phyloP scores from a whole-genome alignment of 2,797 vertebrate genomes.

The Falco columbarius region DNA sequence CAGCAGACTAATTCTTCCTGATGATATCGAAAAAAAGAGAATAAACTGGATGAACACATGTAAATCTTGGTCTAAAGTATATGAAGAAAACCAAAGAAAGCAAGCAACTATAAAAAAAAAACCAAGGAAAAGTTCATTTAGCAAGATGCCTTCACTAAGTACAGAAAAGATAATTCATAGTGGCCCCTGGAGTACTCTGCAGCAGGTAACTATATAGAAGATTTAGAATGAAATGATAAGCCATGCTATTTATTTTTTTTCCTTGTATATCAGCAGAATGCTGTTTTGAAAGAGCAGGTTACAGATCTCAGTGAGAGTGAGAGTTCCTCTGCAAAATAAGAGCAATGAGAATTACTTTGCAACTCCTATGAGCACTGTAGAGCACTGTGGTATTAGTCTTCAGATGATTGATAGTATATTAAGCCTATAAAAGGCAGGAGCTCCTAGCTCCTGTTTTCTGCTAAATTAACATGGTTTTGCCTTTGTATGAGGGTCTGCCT shows the following conservation, averaged over 20 bases:
- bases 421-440: not conserved
- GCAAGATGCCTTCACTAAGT: conserved; percentile 76
- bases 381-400: not conserved
- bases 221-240: not conserved
- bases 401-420: not conserved
- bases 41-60: conserved; percentile 86
- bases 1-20: conserved; percentile 49
- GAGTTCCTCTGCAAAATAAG: not conserved
- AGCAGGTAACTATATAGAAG: conserved; percentile 80
- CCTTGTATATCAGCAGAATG: not conserved
- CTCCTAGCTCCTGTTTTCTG: not conserved
- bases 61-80: conserved; percentile 84
- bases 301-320: not conserved
- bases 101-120: conserved; percentile 46
- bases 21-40: conserved; percentile 82
- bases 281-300: not conserved
- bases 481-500: not conserved
- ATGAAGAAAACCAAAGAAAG: conserved; percentile 80
- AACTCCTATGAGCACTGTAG: not conserved
- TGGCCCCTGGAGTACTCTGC: conserved; percentile 78
- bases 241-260: not conserved
- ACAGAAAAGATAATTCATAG: conserved; percentile 76
- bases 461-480: not conserved
- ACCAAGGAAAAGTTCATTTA: conserved; percentile 51
- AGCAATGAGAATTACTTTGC: not conserved